These are phyloP conservation scores for Hystrix brachyura DNA, from an alignment of 2,113 vertebrate genomes.

Conservation along the genomic window DNA sequence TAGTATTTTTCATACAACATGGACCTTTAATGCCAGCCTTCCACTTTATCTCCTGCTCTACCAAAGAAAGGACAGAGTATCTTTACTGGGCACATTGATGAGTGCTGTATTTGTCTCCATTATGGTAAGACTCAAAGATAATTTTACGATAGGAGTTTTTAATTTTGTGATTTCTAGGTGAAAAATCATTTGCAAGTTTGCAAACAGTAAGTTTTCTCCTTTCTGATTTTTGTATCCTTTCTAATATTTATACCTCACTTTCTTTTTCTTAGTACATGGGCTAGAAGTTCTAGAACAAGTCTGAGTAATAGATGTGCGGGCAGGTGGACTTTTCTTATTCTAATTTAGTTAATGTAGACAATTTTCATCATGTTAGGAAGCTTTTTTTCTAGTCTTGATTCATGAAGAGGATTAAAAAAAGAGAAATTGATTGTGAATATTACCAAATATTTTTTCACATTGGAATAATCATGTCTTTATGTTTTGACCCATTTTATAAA, in stretches of 20 bases:
- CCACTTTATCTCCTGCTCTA: neutral
- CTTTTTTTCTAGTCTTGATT: slow-evolving; percentile 23
- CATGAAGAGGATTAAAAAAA: neutral
- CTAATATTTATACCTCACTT: neutral
- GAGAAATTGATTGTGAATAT: slow-evolving; percentile 16
- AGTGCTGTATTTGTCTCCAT: neutral
- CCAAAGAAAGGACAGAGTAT: neutral
- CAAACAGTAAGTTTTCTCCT: neutral
- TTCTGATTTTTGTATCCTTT: slow-evolving; percentile 22
- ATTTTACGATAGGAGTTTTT: slow-evolving; percentile 3
- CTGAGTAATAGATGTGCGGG: slow-evolving; percentile 15
- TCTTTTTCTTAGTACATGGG: neutral
- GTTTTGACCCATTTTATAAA: slow-evolving; percentile 40
- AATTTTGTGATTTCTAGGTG: neutral
- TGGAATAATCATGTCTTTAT: neutral
- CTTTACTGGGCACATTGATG: neutral
- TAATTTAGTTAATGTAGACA: slow-evolving; percentile 20
- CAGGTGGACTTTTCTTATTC: slow-evolving; percentile 6
- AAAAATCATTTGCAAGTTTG: neutral
- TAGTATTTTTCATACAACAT: neutral
- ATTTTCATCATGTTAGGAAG: slow-evolving; percentile 36
- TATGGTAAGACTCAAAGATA: neutral
- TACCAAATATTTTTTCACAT: slow-evolving; percentile 38
- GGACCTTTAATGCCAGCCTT: neutral
- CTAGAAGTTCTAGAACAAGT: neutral